phyloP scores from a whole-genome alignment of 2,888 invertebrate genomes.

The Andrena marginata region DNA sequence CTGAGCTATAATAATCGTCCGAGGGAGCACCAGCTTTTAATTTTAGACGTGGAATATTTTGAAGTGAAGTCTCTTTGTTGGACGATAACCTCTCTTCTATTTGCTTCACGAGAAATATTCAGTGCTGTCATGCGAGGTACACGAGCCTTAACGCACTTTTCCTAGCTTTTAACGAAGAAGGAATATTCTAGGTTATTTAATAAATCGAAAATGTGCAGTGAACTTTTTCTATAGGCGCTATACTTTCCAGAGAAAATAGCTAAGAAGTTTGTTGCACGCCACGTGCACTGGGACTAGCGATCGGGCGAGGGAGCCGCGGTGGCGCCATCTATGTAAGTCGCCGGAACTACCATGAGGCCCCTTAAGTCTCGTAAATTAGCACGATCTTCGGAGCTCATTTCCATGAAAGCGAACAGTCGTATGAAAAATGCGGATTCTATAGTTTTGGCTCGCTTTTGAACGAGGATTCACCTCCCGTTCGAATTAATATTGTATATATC shows the following conservation, averaged over 20 bases:
- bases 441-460: background rate
- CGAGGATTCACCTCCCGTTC: background rate
- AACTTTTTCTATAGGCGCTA: background rate
- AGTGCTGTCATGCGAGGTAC: background rate
- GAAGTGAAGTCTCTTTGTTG: background rate
- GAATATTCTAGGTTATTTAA: background rate
- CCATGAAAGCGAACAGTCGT: background rate
- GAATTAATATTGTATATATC: background rate
- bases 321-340: too few species aligned
- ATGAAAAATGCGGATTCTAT: background rate
- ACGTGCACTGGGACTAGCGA: too few species aligned
- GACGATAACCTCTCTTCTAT: background rate
- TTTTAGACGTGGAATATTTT: background rate
- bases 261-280: background rate
- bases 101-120: background rate
- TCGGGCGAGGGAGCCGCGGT: too few species aligned
- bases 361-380: too few species aligned
- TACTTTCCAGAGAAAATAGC: background rate
- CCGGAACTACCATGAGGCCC: too few species aligned
- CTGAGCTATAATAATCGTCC: background rate
- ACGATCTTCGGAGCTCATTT: background rate
- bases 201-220: background rate
- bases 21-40: background rate
- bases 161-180: background rate
- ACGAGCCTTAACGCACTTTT: background rate